Evolutionary conservation across 2,797 vertebrate genomes (phyloP).

Genomic region (Emys orbicularis): DNA sequence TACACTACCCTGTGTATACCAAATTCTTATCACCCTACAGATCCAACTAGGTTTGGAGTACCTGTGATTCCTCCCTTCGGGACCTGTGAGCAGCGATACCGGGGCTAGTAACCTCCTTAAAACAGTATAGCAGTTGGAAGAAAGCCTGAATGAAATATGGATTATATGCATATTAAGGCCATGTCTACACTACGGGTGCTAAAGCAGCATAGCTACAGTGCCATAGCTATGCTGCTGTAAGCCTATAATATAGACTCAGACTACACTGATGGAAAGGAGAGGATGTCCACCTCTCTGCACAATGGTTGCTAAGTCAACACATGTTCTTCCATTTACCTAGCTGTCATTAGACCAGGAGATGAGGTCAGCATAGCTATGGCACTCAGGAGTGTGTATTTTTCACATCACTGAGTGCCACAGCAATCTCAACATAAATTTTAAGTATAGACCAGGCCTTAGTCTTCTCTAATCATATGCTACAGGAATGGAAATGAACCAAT

Average conservation of each 20-base stretch:
- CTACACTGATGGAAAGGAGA: not conserved
- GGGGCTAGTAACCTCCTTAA: rapidly evolving
- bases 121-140: not conserved
- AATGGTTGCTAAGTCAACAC: not conserved
- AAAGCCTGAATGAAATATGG: not conserved
- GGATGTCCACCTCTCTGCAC: not conserved
- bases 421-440: not conserved
- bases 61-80: not conserved
- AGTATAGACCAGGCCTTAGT: not conserved
- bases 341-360: not conserved
- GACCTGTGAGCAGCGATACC: not conserved
- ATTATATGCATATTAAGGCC: too few relatives aligned
- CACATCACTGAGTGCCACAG: not conserved
- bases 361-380: not conserved
- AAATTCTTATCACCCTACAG: rapidly evolving
- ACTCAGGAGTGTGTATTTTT: not conserved
- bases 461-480: not conserved
- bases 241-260: not conserved
- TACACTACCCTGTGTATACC: rapidly evolving
- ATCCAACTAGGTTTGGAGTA: not conserved
- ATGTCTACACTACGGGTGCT: not conserved
- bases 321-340: not conserved
- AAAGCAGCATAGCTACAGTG: not conserved
- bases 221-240: not conserved
- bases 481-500: not conserved